Evolutionary conservation across 2,797 vertebrate genomes (phyloP).

Genomic region (Graptemys geographica): DNA sequence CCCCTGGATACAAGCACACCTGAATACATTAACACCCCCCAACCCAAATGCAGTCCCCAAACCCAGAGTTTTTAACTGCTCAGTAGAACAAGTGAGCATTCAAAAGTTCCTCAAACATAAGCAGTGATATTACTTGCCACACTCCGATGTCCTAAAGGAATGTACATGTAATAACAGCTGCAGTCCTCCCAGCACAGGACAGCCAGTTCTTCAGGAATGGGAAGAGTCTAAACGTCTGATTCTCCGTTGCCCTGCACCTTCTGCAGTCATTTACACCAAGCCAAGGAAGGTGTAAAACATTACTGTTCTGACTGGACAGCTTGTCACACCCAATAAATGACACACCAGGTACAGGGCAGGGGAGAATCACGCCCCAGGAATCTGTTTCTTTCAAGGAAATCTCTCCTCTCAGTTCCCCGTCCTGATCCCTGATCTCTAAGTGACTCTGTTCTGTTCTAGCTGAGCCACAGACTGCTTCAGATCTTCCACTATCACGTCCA

Average conservation of each 20-base stretch:
- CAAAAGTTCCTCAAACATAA: background rate
- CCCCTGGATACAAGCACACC: background rate
- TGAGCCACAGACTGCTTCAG: conserved; percentile 84
- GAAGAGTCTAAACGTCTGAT: background rate
- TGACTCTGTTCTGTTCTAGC: conserved; percentile 76
- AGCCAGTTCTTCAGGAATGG: background rate
- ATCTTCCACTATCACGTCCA: conserved; percentile 90
- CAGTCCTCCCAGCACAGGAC: background rate
- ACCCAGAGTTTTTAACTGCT: background rate
- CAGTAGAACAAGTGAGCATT: background rate
- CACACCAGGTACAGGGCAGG: background rate
- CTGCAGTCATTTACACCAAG: background rate
- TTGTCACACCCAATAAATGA: background rate
- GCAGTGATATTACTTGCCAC: background rate
- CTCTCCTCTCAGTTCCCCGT: background rate
- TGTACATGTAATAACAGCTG: background rate
- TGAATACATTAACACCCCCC: background rate
- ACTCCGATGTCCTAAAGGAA: background rate
- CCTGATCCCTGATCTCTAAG: rapidly evolving
- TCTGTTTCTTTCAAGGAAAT: background rate
- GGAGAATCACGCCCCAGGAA: background rate
- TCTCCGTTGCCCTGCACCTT: background rate
- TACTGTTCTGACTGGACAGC: background rate
- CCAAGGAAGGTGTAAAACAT: background rate
- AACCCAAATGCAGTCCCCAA: background rate